Base-by-base conservation (phyloP, 2,113 vertebrate species). In the Macrotus californicus region DNA sequence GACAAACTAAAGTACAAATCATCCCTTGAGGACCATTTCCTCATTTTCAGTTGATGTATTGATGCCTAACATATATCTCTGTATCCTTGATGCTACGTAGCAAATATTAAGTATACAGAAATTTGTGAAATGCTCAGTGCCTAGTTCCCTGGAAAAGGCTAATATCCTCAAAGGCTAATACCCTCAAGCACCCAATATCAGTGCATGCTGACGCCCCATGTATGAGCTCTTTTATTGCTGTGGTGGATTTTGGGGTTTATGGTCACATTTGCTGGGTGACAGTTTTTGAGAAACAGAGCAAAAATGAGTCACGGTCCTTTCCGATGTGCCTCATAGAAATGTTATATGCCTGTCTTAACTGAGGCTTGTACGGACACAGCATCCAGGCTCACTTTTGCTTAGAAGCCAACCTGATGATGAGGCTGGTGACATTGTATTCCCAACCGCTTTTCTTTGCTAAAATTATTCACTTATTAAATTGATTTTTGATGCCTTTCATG, bases 401-500 rank as follows among this genome's bases (percentile, higher is more conserved):
- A 97, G 93, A 98, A 98, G 96, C 97, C 97, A 67, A 41, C 5
- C 59, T 85, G 15, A 64, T 70, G 91, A 98, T 96, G 97, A 98
- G 89, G 50, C 91, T 93, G 94, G 95, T 96, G 96, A 98, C 97
- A 87, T 97, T 98, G 77, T 97, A 97, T 98, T 98, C 98, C 95
- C 83, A 81, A 81, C 80, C 96, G 94, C 90, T 97, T 97, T 98
- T 91, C 95, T 92, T 94, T 89, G 75, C 82, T 93, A 94, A 97
- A 97, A 98, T 98, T 98, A 96, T 98, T 98, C 95, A 93, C 92
- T 98, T 95, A 95, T 98, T 97, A 96, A 98, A 98, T 97, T 98
- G 95, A 98, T 98, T 98, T 97, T 98, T 98, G 95, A 97, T 98
- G 97, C 84, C 94, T 98, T 98, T 98, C 97, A 98, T 98, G 98